phyloP scores from a whole-genome alignment of 2,797 vertebrate genomes.

The Avahi laniger region DNA sequence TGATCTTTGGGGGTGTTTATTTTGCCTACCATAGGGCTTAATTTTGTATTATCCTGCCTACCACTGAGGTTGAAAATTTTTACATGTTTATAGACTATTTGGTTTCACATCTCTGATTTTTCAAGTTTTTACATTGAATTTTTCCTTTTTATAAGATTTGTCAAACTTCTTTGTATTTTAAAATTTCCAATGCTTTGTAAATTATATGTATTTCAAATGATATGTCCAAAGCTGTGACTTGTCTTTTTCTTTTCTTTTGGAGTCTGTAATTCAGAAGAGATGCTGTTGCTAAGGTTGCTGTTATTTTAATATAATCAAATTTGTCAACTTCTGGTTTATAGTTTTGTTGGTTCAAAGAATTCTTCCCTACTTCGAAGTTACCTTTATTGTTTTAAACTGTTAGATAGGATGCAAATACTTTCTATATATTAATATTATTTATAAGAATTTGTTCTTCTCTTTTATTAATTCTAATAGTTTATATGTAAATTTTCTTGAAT shows the following conservation, averaged over 20 bases:
- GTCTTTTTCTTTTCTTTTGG: not conserved
- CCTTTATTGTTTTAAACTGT: not conserved
- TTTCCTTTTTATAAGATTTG: not conserved
- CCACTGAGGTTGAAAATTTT: not conserved
- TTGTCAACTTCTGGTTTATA: not conserved
- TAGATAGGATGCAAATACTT: constrained; percentile 17
- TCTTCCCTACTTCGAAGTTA: not conserved
- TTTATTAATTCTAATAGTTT: not conserved
- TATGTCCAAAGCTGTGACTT: not conserved
- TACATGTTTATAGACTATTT: not conserved
- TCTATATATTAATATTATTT: not conserved
- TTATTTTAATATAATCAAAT: not conserved
- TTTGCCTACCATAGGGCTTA: not conserved
- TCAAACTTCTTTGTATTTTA: not conserved
- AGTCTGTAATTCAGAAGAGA: not conserved
- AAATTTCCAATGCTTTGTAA: not conserved
- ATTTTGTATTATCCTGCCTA: not conserved
- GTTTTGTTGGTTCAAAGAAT: not conserved
- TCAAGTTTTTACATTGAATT: not conserved
- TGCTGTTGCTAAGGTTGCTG: not conserved
- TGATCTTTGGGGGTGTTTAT: not conserved
- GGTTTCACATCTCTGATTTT: not conserved
- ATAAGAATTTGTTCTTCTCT: not conserved
- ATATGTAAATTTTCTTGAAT: not conserved
- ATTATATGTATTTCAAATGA: not conserved